Base-by-base conservation (phyloP, 2,888 invertebrate genomes). In the Platyscelio sp. region DNA sequence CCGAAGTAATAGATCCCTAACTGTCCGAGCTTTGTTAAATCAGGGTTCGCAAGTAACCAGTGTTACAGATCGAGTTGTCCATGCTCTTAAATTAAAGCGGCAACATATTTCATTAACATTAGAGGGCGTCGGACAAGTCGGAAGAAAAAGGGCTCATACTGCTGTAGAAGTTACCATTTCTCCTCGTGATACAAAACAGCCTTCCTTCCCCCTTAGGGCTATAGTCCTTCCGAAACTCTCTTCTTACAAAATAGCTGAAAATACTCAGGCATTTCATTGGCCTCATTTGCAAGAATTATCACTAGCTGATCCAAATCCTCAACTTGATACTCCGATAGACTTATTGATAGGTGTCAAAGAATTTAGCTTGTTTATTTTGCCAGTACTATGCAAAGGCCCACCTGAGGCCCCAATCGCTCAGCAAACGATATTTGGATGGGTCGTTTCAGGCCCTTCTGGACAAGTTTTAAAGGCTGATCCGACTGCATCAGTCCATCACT, bases 391-490 rank as follows among this genome's bases (percentile, higher is more conserved):
- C 15, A 78, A 78, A 54, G 61, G 61, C 20, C 61, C 77, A 5
- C 3, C 11, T 15, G 5, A 38, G 7, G 61, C 70, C 7, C 68
- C 76, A 13, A 24, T 76, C 13, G 76, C 56, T 3, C 67, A 76
- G 26, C n/a, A 67, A 46, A 76, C 76, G 0, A 20, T 56, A 3
- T 76, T 67, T 26, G 76, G 76, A 4, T 76, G 77, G 68, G 40
- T 77, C 0, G 9, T 61, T 18, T 67, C 46, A 2, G 67, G 76
- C 15, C 26, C 70, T 11, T 18, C 9, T 61, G 3, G 11, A 15
- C 4, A 61, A 20, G n/a, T 13, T 22, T 15, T 20, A 43, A 33
- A 15, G 11, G 33, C 20, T 9, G 27, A 27, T 60, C 27, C 9
- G 4, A 33, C 13, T n/a, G 7, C 15, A 40, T 11, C 40, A 40